Evolutionary conservation across 2,888 invertebrate species (phyloP).

Genomic region (Dolichopus griseipennis): DNA sequence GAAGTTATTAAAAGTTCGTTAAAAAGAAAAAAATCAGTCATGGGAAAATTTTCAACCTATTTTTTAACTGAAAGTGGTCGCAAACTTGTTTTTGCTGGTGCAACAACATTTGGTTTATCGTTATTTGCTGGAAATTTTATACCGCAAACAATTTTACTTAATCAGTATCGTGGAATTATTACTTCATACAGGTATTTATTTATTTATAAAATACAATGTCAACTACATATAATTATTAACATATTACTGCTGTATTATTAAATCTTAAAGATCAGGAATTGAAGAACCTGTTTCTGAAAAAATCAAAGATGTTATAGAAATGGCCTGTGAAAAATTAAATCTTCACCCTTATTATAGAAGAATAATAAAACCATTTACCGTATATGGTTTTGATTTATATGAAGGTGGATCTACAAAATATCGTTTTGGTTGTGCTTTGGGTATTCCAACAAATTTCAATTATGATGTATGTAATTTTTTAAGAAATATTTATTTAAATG

Average conservation of each 20-base stretch:
- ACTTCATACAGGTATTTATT: conserved; percentile 54
- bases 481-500: background rate
- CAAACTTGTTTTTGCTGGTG: conserved; percentile 45
- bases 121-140: conserved; percentile 45
- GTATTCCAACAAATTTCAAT: conserved; percentile 63
- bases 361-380: conserved; percentile 56
- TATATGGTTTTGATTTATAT: conserved; percentile 63
- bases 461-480: conserved; percentile 40
- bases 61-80: conserved; percentile 47
- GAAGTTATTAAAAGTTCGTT: no score
- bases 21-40: no score
- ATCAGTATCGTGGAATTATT: conserved; percentile 53
- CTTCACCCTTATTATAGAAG: conserved; percentile 46
- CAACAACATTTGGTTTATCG: conserved; percentile 44
- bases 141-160: conserved; percentile 54
- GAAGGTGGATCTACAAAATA: conserved; percentile 51
- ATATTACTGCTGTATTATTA: background rate
- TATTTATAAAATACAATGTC: conserved; percentile 12
- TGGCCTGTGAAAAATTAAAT: conserved; percentile 53
- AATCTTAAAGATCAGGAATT: conserved; percentile 51
- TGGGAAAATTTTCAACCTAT: background rate
- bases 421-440: conserved; percentile 57
- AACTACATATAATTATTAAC: background rate
- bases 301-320: conserved; percentile 46
- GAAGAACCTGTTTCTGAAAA: conserved; percentile 49